A percentile compares a stretch with the other conserved stretches of the same genome.
Conservation (phyloP, 2,797 vertebrate genomes). For the Ptychadena robeensis region DNA sequence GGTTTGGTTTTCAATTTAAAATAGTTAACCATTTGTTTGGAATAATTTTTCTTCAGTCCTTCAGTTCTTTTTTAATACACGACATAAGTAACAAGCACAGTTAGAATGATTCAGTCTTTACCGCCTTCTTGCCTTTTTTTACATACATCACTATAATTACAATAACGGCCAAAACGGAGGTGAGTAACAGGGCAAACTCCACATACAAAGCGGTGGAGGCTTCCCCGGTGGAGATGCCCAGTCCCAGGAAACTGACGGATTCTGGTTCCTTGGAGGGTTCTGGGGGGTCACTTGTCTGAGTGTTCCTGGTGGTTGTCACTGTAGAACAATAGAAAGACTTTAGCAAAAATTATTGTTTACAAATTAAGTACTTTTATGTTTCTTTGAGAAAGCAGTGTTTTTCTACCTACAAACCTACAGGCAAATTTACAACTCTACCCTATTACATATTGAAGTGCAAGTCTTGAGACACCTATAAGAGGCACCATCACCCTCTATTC, state of each 20-base stretch:
- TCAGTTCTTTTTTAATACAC: conserved; percentile 10
- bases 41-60: conserved; percentile 51
- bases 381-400: no score
- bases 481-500: no score
- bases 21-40: no score
- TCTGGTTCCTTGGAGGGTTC: not conserved
- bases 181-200: conserved; percentile 67
- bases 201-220: conserved; percentile 70
- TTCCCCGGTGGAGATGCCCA: conserved; percentile 58
- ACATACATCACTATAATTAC: conserved; percentile 60
- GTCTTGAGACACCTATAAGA: no score
- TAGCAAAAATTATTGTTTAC: not conserved
- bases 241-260: conserved; percentile 70
- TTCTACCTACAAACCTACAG: no score
- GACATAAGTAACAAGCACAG: no score
- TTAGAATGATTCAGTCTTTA: not conserved
- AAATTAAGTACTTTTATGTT: no score
- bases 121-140: conserved; percentile 14
- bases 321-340: conserved; percentile 21
- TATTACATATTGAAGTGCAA: no score
- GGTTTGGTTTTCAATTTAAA: no score
- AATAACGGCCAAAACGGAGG: conserved; percentile 60
- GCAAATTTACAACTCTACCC: no score
- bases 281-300: not conserved
- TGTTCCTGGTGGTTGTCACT: conserved; percentile 60